Evolutionary conservation across 2,888 invertebrate genomes (phyloP).

Genomic region (Sinelater perroti): DNA sequence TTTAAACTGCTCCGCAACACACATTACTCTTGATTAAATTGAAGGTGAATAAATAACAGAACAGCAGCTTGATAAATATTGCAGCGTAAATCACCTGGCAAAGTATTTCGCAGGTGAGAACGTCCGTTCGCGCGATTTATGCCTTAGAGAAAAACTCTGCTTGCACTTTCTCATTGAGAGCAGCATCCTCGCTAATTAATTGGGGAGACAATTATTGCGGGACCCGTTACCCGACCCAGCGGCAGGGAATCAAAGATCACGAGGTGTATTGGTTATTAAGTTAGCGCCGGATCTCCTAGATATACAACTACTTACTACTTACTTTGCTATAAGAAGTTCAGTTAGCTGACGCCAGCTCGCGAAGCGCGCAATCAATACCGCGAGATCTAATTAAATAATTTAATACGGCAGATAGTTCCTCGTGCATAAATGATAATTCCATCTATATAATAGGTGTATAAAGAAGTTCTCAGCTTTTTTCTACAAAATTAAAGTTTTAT

Average conservation of each 20-base stretch:
- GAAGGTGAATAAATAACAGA: conserved; percentile 20
- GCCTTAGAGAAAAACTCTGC: too few species aligned
- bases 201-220: background rate
- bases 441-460: too few species aligned
- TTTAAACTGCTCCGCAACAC: conserved; percentile 19
- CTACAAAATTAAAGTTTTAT: too few species aligned
- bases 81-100: conserved; percentile 11
- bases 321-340: conserved; percentile 37
- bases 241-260: background rate
- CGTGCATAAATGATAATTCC: too few species aligned
- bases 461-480: too few species aligned
- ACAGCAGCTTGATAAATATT: conserved; percentile 16
- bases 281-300: conserved; percentile 17
- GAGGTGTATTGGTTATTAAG: conserved; percentile 21
- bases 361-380: conserved; percentile 38
- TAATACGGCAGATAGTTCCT: too few species aligned
- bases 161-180: too few species aligned
- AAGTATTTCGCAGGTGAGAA: conserved; percentile 3
- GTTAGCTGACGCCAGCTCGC: conserved; percentile 40
- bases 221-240: background rate
- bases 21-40: conserved; percentile 23
- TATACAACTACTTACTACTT: conserved; percentile 22
- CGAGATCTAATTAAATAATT: conserved; percentile 38
- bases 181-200: background rate
- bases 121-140: background rate